These are phyloP conservation scores for Punctoribates punctum DNA, from an alignment of 2,888 invertebrate species.

Conservation along the genomic window DNA sequence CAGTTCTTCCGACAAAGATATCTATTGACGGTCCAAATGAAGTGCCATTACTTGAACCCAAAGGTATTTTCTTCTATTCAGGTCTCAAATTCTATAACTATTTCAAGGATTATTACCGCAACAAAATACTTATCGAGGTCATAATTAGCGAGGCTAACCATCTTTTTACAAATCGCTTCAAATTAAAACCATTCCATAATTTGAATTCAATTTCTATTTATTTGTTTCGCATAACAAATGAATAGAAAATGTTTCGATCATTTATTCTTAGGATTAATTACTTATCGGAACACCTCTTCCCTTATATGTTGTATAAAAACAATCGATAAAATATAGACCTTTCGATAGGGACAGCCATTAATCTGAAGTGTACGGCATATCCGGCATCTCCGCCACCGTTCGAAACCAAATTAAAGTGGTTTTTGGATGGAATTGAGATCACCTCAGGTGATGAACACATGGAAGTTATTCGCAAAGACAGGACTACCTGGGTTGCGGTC, in stretches of 20 bases:
- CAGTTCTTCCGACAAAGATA: slow-evolving; percentile 49
- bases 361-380: slow-evolving; percentile 42
- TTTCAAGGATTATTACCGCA: background rate
- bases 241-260: too few species aligned
- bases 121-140: too few species aligned
- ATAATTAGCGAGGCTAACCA: too few species aligned
- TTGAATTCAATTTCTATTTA: too few species aligned
- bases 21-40: slow-evolving; percentile 47
- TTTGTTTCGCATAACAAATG: too few species aligned
- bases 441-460: slow-evolving; percentile 9
- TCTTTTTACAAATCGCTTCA: too few species aligned
- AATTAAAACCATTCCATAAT: too few species aligned
- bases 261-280: too few species aligned
- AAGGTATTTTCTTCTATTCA: slow-evolving; percentile 48
- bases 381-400: slow-evolving; percentile 42
- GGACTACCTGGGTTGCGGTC: slow-evolving; percentile 36
- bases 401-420: slow-evolving; percentile 42
- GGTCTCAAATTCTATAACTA: background rate
- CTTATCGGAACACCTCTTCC: too few species aligned
- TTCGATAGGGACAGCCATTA: slow-evolving; percentile 32
- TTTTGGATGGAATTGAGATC: slow-evolving; percentile 41
- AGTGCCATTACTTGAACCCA: slow-evolving; percentile 49
- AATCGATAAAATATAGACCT: too few species aligned
- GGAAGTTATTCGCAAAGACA: slow-evolving; percentile 26
- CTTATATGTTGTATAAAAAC: too few species aligned